Evolutionary conservation across 2,797 vertebrate genomes (phyloP).

Genomic region (Prionace glauca): DNA sequence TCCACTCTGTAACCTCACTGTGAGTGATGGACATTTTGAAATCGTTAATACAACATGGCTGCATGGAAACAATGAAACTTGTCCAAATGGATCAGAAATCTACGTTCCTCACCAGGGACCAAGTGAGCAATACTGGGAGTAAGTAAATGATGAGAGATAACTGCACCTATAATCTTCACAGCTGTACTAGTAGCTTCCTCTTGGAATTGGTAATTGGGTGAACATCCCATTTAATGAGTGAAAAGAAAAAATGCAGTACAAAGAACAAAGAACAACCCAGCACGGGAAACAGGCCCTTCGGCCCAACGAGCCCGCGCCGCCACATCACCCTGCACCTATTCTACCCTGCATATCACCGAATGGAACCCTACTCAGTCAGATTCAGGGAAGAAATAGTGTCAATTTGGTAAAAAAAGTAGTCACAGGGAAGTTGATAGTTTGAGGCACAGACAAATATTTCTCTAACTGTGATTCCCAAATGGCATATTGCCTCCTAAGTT

Average conservation of each 20-base stretch:
- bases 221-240: neutral
- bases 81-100: conserved; percentile 20
- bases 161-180: neutral
- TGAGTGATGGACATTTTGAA: neutral
- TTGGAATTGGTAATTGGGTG: neutral
- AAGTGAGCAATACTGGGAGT: conserved; percentile 34
- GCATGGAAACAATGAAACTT: conserved; percentile 20
- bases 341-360: too few relatives aligned
- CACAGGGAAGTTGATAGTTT: neutral
- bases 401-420: too few relatives aligned
- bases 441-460: neutral
- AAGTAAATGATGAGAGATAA: neutral
- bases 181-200: neutral
- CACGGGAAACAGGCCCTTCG: too few relatives aligned
- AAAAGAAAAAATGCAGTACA: neutral
- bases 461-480: neutral
- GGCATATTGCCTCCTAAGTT: neutral
- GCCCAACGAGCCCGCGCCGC: too few relatives aligned
- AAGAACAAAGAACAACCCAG: too few relatives aligned
- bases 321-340: too few relatives aligned
- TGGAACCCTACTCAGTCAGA: too few relatives aligned
- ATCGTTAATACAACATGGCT: conserved; percentile 26
- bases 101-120: neutral
- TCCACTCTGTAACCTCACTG: conserved; percentile 9
- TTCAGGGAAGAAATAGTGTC: too few relatives aligned